Base-by-base conservation (phyloP, 92 coral and sea anemone genomes). In the Porites rus region DNA sequence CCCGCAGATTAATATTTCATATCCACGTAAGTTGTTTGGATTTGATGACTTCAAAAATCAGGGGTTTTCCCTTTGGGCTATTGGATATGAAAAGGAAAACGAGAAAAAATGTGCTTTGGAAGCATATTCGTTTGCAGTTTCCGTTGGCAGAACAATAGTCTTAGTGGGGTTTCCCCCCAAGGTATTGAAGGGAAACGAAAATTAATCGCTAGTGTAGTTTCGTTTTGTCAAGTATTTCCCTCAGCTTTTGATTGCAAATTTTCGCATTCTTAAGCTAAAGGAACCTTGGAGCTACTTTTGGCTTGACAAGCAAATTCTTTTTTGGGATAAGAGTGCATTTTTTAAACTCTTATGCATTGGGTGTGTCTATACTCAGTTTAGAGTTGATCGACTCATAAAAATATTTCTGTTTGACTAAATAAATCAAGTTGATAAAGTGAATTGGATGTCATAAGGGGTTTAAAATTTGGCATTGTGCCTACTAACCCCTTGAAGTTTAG, bases 151-250 rank as follows among this genome's bases (percentile, higher is more conserved):
- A 53, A 38, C 20, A 6, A 81, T 71, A 25, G 70, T 70, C 16
- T 22, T 20, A 24, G 46, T 16, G 78, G 80, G 87, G 79, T 52
- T 78, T 51, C 72, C 78, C 78, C 72, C 62, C 14, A 58, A 50
- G n/a, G 59, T 25, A 58, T 80, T 65, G 72, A 75, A 83, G 53
- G 80, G 87, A 43, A 82, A 60, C 54, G 8, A 46, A 31, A 88
- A 31, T 60, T 68, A 87, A 77, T 56, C 13, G 50, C 13, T 22
- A 17, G 87, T 0, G 6, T 77, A 74, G 68, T 81, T 81, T 75
- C 63, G 66, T 64, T 83, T 60, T 46, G 25, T 1, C 7, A 72
- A 12, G 38, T 72, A 60, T 73, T 73, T 74, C 81, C 67, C 31
- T 51, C 16, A 53, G 63, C 64, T 12, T 9, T 56, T 56, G 61